Percentiles rank a stretch among this genome's conserved stretches.
These are phyloP conservation scores for Agrochola macilenta DNA, from an alignment of 2,888 invertebrate genomes.

Conservation along the genomic window DNA sequence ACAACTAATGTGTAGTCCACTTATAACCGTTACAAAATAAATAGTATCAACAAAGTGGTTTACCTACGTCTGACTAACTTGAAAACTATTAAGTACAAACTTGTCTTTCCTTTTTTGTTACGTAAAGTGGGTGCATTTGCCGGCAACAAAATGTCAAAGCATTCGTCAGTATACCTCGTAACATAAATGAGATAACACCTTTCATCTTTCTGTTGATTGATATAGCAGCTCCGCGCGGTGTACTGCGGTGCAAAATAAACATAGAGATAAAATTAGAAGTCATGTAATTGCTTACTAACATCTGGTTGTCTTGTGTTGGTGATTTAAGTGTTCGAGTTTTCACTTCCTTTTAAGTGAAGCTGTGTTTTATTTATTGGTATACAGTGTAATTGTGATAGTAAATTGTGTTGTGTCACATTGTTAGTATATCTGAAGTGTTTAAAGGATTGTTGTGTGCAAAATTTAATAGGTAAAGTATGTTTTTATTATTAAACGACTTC, in stretches of 20 bases:
- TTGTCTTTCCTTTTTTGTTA: conserved; percentile 53
- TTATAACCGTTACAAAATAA: conserved; percentile 3
- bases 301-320: conserved; percentile 13
- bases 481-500: no score
- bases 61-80: conserved; percentile 29
- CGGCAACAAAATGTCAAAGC: conserved; percentile 29
- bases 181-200: conserved; percentile 28
- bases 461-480: neutral
- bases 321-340: conserved; percentile 1
- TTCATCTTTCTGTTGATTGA: conserved; percentile 40
- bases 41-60: conserved; percentile 23
- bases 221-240: conserved; percentile 10
- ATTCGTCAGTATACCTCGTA: neutral
- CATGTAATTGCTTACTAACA: conserved; percentile 36
- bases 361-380: conserved; percentile 26
- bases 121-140: conserved; percentile 41
- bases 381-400: conserved; percentile 26
- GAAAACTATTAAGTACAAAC: conserved; percentile 22
- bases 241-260: conserved; percentile 39
- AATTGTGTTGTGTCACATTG: conserved; percentile 13
- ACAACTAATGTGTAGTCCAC: no score
- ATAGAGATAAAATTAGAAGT: conserved; percentile 46
- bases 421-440: neutral
- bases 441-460: neutral
- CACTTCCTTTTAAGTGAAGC: neutral